Percentiles rank a stretch among this genome's conserved stretches.
Conservation (phyloP, 2,113 vertebrate genomes). For the Planiliza haematocheilus region DNA sequence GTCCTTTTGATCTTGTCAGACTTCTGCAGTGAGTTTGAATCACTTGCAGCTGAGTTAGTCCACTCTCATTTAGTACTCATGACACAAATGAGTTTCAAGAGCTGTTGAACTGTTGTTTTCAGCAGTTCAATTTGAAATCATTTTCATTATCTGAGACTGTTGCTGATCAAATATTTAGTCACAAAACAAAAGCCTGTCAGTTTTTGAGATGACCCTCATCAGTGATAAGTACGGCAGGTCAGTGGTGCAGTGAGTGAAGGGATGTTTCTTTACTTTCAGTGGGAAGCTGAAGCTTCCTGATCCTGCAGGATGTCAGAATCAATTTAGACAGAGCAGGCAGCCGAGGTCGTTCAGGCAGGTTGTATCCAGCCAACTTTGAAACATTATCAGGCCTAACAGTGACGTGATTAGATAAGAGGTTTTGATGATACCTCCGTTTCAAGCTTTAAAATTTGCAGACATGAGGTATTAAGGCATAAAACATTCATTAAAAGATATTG, state of each 20-base stretch:
- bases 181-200: not conserved
- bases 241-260: not conserved
- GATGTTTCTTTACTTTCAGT: conserved; percentile 5
- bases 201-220: not conserved
- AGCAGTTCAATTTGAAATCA: too few relatives aligned
- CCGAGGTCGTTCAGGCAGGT: not conserved
- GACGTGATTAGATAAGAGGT: not conserved
- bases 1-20: not conserved
- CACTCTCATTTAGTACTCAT: not conserved
- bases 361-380: conserved; percentile 6
- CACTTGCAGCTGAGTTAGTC: not conserved
- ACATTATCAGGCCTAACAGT: not conserved
- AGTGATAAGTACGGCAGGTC: not conserved
- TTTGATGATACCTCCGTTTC: conserved; percentile 1
- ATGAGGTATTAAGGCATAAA: not conserved
- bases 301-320: conserved; percentile 16
- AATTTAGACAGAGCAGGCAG: conserved; percentile 25
- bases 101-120: not conserved
- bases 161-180: conserved; percentile 3
- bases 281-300: not conserved
- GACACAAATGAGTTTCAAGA: not conserved
- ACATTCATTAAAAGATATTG: not conserved
- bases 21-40: not conserved
- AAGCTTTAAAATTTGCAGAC: not conserved
- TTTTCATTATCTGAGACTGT: not conserved